Evolutionary conservation across 30 jellyfish, hydroid and myxozoan species (phyloP).

Genomic region (Aurelia aurita): DNA sequence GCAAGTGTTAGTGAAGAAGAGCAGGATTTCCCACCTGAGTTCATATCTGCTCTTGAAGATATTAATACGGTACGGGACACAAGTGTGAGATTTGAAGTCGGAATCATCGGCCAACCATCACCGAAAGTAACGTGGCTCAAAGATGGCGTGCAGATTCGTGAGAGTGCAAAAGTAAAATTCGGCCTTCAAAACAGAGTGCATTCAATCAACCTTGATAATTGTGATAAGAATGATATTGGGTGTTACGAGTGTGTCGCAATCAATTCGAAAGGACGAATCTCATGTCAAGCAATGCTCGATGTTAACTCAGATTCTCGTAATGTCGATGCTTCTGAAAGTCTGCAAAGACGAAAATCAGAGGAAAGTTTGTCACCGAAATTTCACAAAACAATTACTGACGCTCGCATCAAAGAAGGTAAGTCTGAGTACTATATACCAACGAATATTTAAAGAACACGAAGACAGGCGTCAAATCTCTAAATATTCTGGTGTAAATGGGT

Average conservation of each 20-base stretch:
- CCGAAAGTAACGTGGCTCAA: conserved; percentile 71
- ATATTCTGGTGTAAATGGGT: no score
- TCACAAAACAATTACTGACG: conserved; percentile 64
- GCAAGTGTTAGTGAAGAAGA: conserved; percentile 72
- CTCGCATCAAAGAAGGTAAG: conserved; percentile 70
- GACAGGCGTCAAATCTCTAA: no score
- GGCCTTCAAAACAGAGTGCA: conserved; percentile 71
- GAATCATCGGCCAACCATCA: conserved; percentile 74
- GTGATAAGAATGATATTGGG: conserved; percentile 74
- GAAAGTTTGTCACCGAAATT: conserved; percentile 75
- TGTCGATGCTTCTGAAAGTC: conserved; percentile 18
- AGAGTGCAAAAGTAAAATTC: conserved; percentile 48
- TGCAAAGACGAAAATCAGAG: conserved; percentile 54
- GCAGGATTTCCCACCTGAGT: conserved; percentile 83
- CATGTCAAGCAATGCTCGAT: conserved; percentile 69
- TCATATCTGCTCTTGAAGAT: conserved; percentile 66
- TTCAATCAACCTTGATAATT: conserved; percentile 27
- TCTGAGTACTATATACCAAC: no score
- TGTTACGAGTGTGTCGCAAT: conserved; percentile 94
- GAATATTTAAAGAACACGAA: no score
- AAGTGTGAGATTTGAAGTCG: conserved; percentile 62
- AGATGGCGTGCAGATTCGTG: conserved; percentile 76
- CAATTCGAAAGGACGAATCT: conserved; percentile 68
- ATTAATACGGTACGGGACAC: conserved; percentile 38
- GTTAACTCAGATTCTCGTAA: conserved; percentile 41